Conservation (phyloP, 2,113 vertebrate genomes). For the Herpetotheres cachinnans region DNA sequence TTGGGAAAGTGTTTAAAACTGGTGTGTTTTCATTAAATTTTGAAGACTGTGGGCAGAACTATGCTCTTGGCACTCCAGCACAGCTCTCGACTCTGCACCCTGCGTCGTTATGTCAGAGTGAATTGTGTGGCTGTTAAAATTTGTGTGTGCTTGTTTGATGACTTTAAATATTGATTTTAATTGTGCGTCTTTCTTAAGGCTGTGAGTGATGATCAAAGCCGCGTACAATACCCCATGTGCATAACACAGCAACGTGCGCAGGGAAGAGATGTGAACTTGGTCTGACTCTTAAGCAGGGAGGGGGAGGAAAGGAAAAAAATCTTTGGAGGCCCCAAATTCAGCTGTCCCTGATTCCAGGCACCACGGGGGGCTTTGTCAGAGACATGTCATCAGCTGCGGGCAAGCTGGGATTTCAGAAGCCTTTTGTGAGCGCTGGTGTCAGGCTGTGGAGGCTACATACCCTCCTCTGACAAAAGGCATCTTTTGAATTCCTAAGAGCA, state of each 20-base stretch:
- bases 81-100: background rate
- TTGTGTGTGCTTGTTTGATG: constrained; percentile 13
- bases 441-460: background rate
- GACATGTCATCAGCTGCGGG: background rate
- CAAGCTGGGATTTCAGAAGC: background rate
- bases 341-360: background rate
- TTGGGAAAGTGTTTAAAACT: constrained; percentile 42
- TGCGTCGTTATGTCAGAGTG: background rate
- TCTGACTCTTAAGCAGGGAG: background rate
- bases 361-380: background rate
- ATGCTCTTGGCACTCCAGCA: background rate
- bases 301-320: background rate
- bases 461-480: background rate
- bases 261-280: background rate
- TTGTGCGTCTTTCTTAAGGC: background rate
- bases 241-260: rapidly evolving
- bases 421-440: background rate
- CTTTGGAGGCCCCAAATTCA: background rate
- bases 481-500: background rate
- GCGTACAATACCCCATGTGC: rapidly evolving
- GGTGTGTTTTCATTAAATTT: constrained; percentile 37
- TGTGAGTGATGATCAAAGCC: background rate
- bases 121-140: constrained; percentile 21
- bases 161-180: constrained; percentile 36
- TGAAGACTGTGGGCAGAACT: constrained; percentile 32